Conservation (phyloP, 2,888 invertebrate genomes). For the Cerceris rybyensis region DNA sequence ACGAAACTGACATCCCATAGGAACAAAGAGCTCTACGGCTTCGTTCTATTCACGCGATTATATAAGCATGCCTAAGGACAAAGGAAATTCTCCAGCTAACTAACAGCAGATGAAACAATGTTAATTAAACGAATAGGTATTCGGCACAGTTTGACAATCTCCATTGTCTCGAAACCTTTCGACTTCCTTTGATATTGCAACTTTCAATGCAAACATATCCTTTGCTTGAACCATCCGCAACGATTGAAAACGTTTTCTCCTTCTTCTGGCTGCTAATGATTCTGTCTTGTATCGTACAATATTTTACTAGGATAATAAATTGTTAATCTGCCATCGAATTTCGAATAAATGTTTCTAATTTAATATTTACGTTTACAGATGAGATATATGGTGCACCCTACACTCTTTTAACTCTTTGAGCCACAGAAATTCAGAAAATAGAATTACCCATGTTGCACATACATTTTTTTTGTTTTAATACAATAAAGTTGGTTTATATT, state of each 20-base stretch:
- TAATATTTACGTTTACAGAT: too few species aligned
- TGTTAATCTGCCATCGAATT: too few species aligned
- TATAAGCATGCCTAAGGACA: background rate
- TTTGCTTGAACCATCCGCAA: background rate
- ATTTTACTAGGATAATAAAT: too few species aligned
- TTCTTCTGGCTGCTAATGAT: background rate
- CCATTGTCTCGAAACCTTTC: background rate
- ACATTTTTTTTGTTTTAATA: too few species aligned
- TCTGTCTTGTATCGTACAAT: too few species aligned
- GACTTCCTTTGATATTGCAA: slow-evolving; percentile 2
- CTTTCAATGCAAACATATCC: background rate
- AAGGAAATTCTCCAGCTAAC: slow-evolving; percentile 1
- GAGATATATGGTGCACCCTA: too few species aligned
- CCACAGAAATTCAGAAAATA: too few species aligned
- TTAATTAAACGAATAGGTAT: slow-evolving; percentile 2
- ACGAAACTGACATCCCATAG: background rate
- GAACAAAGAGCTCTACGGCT: slow-evolving; percentile 1
- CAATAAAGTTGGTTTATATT: too few species aligned
- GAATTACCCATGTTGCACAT: too few species aligned
- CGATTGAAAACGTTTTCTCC: background rate
- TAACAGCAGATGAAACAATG: slow-evolving; percentile 2
- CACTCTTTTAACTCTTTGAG: too few species aligned
- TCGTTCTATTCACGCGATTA: slow-evolving; percentile 3
- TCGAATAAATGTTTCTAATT: too few species aligned
- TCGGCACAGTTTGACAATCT: slow-evolving; percentile 1